Evolutionary conservation across 2,797 vertebrate genomes (phyloP).

Genomic region (Myotis vivesi): DNA sequence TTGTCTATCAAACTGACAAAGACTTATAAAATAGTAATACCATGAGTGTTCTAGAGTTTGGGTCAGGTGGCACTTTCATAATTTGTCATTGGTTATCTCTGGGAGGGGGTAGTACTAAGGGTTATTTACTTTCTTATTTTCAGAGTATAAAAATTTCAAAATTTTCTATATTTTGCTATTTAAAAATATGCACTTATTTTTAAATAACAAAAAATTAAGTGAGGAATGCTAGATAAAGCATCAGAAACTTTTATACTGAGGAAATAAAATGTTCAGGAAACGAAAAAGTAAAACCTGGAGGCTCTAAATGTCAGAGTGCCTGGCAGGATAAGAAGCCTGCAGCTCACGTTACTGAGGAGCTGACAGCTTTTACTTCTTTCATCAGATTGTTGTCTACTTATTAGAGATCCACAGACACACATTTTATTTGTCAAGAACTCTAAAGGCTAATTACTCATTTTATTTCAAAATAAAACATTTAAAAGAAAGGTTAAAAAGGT

Average conservation of each 20-base stretch:
- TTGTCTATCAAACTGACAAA: not conserved
- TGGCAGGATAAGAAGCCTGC: not conserved
- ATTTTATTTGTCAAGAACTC: slow-evolving; percentile 49
- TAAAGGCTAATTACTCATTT: slow-evolving; percentile 62
- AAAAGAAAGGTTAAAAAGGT: slow-evolving; percentile 58
- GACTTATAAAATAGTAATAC: not conserved
- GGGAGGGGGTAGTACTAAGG: not conserved
- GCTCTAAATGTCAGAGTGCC: slow-evolving; percentile 4
- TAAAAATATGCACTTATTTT: slow-evolving; percentile 40
- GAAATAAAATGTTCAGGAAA: slow-evolving; percentile 43
- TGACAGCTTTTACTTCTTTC: slow-evolving; percentile 49
- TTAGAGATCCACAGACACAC: slow-evolving; percentile 46
- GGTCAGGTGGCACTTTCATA: not conserved
- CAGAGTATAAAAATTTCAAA: not conserved
- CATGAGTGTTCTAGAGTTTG: not conserved
- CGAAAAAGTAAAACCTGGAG: slow-evolving; percentile 36
- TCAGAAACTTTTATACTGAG: not conserved
- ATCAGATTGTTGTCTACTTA: slow-evolving; percentile 47
- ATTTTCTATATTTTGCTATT: not conserved
- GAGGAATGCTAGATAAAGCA: slow-evolving; percentile 15
- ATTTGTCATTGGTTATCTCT: not conserved
- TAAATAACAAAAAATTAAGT: slow-evolving; percentile 48
- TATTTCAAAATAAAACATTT: slow-evolving; percentile 56
- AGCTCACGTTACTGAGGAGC: slow-evolving; percentile 45
- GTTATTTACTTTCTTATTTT: slow-evolving; percentile 30